Percentiles rank a stretch among this genome's conserved stretches.
Conservation (phyloP, 2,113 vertebrate genomes). For the Urocolius indicus region DNA sequence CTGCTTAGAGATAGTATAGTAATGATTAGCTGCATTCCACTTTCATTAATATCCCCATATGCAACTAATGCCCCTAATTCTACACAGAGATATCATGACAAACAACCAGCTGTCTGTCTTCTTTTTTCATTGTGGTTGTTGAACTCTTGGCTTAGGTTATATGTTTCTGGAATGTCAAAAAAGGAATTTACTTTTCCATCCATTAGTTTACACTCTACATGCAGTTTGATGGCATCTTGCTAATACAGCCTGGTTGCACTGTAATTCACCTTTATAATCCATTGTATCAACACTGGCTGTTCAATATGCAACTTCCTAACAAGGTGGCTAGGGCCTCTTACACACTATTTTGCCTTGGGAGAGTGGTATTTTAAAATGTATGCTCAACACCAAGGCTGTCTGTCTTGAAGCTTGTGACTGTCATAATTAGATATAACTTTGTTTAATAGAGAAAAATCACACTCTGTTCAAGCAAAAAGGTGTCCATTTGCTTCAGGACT, state of each 20-base stretch:
- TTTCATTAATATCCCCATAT: conserved; percentile 23
- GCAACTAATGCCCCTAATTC: conserved; percentile 31
- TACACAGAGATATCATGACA: conserved; percentile 3
- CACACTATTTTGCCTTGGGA: background rate
- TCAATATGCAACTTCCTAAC: conserved; percentile 50
- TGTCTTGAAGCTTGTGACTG: background rate
- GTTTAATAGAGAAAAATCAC: background rate
- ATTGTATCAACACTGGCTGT: conserved; percentile 66
- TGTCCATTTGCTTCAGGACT: background rate
- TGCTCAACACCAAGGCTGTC: background rate
- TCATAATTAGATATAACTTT: background rate
- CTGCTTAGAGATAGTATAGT: background rate
- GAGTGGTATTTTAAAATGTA: background rate
- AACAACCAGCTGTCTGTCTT: conserved; percentile 50
- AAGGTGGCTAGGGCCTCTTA: conserved; percentile 24
- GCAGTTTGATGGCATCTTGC: conserved; percentile 68
- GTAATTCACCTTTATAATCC: conserved; percentile 72
- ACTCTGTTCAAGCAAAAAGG: background rate
- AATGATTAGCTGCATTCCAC: conserved; percentile 22
- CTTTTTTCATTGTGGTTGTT: conserved; percentile 48
- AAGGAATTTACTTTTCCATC: conserved; percentile 69
- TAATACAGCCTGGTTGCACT: conserved; percentile 65
- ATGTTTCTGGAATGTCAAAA: conserved; percentile 66
- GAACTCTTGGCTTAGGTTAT: conserved; percentile 52
- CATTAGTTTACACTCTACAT: conserved; percentile 33